phyloP scores from a whole-genome alignment of 1,140 invertebrate genomes.

The Rhizoglyphus robini region DNA sequence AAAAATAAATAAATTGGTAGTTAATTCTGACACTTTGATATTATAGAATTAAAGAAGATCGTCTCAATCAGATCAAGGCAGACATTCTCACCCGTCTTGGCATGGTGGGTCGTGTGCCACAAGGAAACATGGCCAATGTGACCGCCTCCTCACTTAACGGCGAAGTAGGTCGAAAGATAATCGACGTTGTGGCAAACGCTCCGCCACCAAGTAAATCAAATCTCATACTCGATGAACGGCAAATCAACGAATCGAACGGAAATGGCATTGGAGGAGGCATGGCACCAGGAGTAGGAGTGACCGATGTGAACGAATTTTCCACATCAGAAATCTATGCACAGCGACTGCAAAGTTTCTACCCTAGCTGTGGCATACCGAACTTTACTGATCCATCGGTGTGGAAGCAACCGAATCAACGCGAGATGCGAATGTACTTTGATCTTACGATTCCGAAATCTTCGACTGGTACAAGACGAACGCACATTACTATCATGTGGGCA shows the following conservation, averaged over 20 bases:
- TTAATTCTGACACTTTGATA: not conserved
- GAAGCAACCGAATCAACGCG: not conserved
- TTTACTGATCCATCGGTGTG: not conserved
- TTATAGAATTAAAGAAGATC: not conserved
- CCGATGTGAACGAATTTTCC: slow-evolving; percentile 3
- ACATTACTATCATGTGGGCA: slow-evolving; percentile 1
- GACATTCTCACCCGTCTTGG: not conserved
- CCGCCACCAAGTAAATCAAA: not conserved
- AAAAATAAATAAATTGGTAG: not conserved
- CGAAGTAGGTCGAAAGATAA: not conserved
- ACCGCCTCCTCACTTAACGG: not conserved
- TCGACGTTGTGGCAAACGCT: not conserved
- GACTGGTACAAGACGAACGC: not conserved
- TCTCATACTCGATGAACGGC: not conserved
- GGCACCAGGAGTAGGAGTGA: not conserved
- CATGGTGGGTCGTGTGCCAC: not conserved
- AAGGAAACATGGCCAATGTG: not conserved
- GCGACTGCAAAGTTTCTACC: slow-evolving; percentile 18
- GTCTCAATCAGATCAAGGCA: not conserved
- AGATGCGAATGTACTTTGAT: slow-evolving; percentile 16
- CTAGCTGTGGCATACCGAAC: slow-evolving; percentile 5
- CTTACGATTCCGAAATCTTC: not conserved
- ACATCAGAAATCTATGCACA: slow-evolving; percentile 9
- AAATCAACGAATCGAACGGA: not conserved
- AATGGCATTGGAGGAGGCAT: not conserved